Evolutionary conservation across 2,797 vertebrate genomes (phyloP).

Genomic region (Cryptoprocta ferox): DNA sequence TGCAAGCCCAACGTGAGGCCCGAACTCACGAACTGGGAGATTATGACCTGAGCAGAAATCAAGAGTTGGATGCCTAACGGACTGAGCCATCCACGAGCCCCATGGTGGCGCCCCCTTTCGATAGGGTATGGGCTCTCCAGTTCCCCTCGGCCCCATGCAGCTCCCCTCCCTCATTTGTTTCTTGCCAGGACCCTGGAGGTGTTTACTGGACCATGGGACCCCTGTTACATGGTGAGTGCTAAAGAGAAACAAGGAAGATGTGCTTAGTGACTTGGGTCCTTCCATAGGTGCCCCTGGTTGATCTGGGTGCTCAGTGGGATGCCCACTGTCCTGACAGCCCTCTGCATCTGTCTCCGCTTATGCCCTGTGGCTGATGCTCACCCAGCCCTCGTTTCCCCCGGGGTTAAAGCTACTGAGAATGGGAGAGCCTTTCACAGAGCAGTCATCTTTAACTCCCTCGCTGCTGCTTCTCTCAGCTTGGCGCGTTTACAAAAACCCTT

Average conservation of each 20-base stretch:
- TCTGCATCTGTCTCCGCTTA: background rate
- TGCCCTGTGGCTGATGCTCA: background rate
- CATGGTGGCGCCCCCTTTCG: accelerated
- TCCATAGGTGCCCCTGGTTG: accelerated
- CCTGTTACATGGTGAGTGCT: background rate
- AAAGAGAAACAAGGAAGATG: background rate
- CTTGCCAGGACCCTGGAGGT: background rate
- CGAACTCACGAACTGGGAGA: too few relatives aligned
- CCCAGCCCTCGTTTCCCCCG: background rate
- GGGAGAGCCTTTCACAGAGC: background rate
- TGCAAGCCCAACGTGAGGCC: too few relatives aligned
- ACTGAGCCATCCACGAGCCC: too few relatives aligned
- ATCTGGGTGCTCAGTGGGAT: too few relatives aligned
- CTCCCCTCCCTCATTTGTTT: background rate
- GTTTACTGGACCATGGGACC: background rate
- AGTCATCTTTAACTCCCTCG: background rate
- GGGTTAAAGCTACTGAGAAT: background rate
- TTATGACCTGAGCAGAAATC: too few relatives aligned
- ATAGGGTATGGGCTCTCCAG: background rate
- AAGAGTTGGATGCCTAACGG: too few relatives aligned
- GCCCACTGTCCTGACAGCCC: background rate
- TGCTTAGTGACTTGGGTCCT: background rate
- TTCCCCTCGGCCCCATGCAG: too few relatives aligned
- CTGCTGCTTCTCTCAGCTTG: background rate
- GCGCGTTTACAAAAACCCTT: background rate